A percentile compares a stretch with the other conserved stretches of the same genome.
phyloP scores from a whole-genome alignment of 2,888 invertebrate species.

The Xestia c-nigrum region DNA sequence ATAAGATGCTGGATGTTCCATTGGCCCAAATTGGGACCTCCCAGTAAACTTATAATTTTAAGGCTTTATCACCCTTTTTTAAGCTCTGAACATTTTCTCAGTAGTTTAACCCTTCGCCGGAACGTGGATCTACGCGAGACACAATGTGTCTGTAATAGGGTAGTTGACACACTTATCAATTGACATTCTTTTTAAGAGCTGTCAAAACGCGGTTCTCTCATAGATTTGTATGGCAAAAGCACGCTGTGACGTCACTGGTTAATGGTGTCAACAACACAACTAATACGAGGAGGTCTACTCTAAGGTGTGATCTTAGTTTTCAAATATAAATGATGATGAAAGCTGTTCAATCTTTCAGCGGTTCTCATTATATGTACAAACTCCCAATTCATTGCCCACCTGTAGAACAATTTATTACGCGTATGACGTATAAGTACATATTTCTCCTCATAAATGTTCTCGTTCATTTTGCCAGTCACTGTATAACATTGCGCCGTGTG shows the following conservation, averaged over 20 bases:
- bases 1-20: too few relatives aligned
- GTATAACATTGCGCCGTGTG: background rate
- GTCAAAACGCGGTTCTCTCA: too few relatives aligned
- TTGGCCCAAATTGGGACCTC: too few relatives aligned
- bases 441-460: conserved; percentile 28
- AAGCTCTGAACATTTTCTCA: background rate
- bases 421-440: conserved; percentile 22
- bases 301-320: background rate
- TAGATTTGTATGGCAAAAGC: too few relatives aligned
- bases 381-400: conserved; percentile 14
- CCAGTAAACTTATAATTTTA: background rate
- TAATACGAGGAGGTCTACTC: background rate
- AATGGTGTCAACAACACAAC: too few relatives aligned
- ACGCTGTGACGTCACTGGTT: too few relatives aligned
- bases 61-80: background rate
- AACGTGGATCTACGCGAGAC: too few relatives aligned
- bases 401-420: conserved; percentile 46
- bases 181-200: too few relatives aligned
- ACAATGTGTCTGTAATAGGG: too few relatives aligned
- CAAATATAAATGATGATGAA: background rate
- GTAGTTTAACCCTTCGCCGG: too few relatives aligned
- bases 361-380: background rate
- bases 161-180: too few relatives aligned
- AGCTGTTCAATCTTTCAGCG: background rate
- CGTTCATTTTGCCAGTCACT: conserved; percentile 40